A percentile compares a stretch with the other conserved stretches of the same genome.
phyloP scores from a whole-genome alignment of 2,797 vertebrate genomes.

The Cygnus olor region DNA sequence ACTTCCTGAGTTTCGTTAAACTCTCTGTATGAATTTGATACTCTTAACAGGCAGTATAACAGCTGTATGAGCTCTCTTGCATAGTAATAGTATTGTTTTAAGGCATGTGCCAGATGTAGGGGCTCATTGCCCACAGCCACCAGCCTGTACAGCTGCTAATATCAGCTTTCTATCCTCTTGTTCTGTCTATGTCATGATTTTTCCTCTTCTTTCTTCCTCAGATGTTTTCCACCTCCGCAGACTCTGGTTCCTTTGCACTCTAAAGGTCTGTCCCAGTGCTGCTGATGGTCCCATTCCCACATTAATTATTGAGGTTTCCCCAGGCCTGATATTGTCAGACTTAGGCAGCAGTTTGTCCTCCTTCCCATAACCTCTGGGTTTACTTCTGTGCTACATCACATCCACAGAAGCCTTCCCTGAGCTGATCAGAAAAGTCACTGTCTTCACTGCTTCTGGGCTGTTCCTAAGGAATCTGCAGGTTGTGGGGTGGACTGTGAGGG shows the following conservation, averaged over 20 bases:
- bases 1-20: conserved; percentile 57
- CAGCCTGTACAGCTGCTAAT: conserved; percentile 62
- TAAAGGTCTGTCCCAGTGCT: background rate
- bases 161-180: conserved; percentile 27
- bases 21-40: conserved; percentile 33
- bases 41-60: conserved; percentile 59
- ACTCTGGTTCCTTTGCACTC: background rate
- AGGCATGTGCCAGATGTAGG: conserved; percentile 50
- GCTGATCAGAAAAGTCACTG: background rate
- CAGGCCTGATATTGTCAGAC: too few species aligned
- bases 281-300: background rate
- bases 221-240: background rate
- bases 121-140: conserved; percentile 54
- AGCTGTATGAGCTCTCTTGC: conserved; percentile 68
- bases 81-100: conserved; percentile 63
- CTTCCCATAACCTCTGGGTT: background rate
- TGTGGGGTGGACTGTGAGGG: background rate
- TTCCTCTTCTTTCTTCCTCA: background rate
- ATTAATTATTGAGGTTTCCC: background rate
- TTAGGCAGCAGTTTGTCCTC: background rate
- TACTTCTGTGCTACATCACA: background rate
- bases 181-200: background rate
- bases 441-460: background rate
- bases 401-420: background rate
- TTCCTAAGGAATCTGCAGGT: background rate